Evolutionary conservation across 1,140 invertebrate genomes (phyloP).

Genomic region (Thaumetopoea pityocampa): DNA sequence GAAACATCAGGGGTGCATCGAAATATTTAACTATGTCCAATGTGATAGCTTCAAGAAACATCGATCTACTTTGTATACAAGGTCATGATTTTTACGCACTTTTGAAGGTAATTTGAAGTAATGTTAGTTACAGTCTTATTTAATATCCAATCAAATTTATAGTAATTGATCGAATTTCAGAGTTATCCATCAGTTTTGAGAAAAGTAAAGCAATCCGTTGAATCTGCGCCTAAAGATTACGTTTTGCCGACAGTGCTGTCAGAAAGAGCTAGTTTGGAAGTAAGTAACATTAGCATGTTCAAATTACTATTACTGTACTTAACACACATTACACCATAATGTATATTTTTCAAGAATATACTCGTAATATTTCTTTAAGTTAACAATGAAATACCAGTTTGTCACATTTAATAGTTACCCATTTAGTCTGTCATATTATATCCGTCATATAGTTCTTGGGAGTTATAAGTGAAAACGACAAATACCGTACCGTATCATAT

Average conservation of each 20-base stretch:
- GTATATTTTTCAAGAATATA: no score
- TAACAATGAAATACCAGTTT: no score
- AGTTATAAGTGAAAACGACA: no score
- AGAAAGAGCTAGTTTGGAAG: constrained; percentile 38
- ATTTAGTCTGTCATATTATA: background rate
- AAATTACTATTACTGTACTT: no score
- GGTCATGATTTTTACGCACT: constrained; percentile 55
- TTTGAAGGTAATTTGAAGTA: constrained; percentile 53
- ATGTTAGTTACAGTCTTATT: no score
- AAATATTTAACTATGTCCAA: constrained; percentile 57
- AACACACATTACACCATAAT: no score
- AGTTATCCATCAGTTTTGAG: constrained; percentile 60
- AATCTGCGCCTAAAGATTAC: constrained; percentile 54
- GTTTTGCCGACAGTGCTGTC: constrained; percentile 49
- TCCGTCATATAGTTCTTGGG: no score
- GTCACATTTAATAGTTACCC: no score
- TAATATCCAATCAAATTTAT: no score
- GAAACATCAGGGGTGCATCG: constrained; percentile 52
- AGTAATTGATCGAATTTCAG: constrained; percentile 31
- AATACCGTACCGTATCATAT: no score
- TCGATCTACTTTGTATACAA: constrained; percentile 53
- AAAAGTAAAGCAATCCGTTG: constrained; percentile 56
- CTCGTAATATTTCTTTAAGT: no score
- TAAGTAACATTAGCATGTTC: constrained; percentile 17
- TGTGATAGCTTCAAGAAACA: constrained; percentile 56